Base-by-base conservation (phyloP, 2,888 invertebrate species). In the Dione vanillae region DNA sequence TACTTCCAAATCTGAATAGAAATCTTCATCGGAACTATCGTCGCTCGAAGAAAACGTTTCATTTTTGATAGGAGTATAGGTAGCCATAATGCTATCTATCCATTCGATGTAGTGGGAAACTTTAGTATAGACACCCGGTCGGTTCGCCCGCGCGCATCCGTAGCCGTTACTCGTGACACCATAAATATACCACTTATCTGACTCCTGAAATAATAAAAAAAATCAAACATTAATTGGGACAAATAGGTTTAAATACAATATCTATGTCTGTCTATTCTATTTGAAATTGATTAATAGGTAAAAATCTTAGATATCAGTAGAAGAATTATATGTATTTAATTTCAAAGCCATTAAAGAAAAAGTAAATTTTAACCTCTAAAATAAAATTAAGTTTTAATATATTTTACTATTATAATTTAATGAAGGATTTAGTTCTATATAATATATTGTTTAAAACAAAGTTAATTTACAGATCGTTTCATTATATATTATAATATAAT, bases 161-260 rank as follows among this genome's bases (percentile, higher is more conserved):
- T 96, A 96, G 0, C 96, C 96, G 82, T 97, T 97, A 77, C 96
- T 96, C 0, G 97, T 97, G 12, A 97, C 96, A 11, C 97, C 96
- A 82, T 91, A 89, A 70, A 94, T 89, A 79, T 90, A 93, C 93
- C 93, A 94, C 75, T 89, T 86, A 74, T 90, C 93, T 5, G 89
- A 88, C 76, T 94, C 93, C 94, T 94, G 84, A 2, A 79, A 78
- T 41, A 11, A 49, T 41, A 43, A 27, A 43, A 20, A 45, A 45
- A 58, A 56, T 47, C n/a, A 27, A 5, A 27, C 27, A 27, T 27
- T 58, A 51, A 40, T 20, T 35, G 51, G 20, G 8, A 40, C 6
- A 41, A 8, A 58, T 37, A 16, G 10, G 7, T 12, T 11, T 16
- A 16, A 16, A 16, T 16, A 10, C 16, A 10, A 47, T n/a, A 16